Evolutionary conservation across 2,797 vertebrate species (phyloP).

Genomic region (Artibeus jamaicensis): DNA sequence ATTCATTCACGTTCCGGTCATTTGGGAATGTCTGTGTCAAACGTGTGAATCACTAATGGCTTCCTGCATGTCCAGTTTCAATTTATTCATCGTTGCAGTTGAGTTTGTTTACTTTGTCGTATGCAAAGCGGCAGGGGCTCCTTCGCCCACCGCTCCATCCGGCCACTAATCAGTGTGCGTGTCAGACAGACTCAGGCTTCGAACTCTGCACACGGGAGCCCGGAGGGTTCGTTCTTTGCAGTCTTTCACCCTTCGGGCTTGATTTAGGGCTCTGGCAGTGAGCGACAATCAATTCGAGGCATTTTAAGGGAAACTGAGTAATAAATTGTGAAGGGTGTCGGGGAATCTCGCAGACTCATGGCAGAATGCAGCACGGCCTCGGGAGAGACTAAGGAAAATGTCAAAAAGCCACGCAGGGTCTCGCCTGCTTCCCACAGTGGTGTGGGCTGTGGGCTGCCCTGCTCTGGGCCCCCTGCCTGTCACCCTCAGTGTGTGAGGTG

Average conservation of each 20-base stretch:
- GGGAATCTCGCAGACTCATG: background rate
- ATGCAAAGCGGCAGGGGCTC: background rate
- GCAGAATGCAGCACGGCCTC: background rate
- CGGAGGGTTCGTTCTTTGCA: too few species aligned
- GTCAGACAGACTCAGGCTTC: background rate
- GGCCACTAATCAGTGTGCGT: background rate
- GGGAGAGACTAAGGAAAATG: background rate
- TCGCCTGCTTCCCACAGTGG: too few species aligned
- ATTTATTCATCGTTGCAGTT: background rate
- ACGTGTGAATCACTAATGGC: slow-evolving; percentile 1
- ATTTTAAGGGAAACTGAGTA: background rate
- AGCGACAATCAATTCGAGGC: background rate
- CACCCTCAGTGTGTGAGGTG: too few species aligned
- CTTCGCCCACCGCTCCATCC: background rate
- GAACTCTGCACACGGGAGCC: background rate
- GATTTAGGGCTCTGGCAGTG: background rate
- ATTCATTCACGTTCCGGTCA: slow-evolving; percentile 22
- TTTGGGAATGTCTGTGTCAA: background rate
- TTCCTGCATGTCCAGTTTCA: background rate
- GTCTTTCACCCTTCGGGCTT: background rate
- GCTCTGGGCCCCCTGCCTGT: background rate
- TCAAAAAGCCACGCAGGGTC: background rate
- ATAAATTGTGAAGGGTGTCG: background rate
- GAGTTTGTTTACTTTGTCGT: background rate
- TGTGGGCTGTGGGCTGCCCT: accelerated